Conservation (phyloP, 2,888 invertebrate genomes). For the Ophonus ardosiacus region DNA sequence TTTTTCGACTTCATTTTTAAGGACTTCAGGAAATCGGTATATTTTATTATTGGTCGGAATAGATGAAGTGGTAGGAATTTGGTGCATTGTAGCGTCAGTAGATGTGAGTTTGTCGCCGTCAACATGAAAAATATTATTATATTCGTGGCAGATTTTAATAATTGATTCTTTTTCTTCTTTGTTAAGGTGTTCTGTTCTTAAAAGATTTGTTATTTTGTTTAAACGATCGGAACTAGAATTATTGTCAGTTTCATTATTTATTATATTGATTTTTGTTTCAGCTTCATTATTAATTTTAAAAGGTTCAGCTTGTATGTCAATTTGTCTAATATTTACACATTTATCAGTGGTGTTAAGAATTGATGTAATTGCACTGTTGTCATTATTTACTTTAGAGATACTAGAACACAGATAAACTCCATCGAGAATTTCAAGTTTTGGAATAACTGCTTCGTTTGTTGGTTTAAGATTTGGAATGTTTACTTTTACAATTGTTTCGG, state of each 20-base stretch:
- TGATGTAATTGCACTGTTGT: conserved; percentile 17
- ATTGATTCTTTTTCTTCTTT: conserved; percentile 11
- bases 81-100: background rate
- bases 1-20: conserved; percentile 13
- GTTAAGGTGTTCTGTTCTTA: conserved; percentile 26
- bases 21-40: background rate
- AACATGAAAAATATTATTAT: background rate
- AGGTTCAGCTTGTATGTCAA: conserved; percentile 10
- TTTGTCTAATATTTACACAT: conserved; percentile 35
- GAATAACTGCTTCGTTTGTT: background rate
- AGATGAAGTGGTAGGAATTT: background rate
- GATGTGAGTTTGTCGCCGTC: background rate
- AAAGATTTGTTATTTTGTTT: background rate
- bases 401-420: conserved; percentile 49
- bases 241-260: background rate
- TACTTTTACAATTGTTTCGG: background rate
- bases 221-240: background rate
- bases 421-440: conserved; percentile 15
- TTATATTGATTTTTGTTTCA: conserved; percentile 42
- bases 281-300: conserved; percentile 22
- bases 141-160: conserved; percentile 1
- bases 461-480: background rate
- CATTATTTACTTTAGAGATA: conserved; percentile 21
- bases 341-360: conserved; percentile 44
- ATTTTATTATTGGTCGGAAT: background rate